phyloP scores from a whole-genome alignment of 2,797 vertebrate genomes.

The Remorina albescens region DNA sequence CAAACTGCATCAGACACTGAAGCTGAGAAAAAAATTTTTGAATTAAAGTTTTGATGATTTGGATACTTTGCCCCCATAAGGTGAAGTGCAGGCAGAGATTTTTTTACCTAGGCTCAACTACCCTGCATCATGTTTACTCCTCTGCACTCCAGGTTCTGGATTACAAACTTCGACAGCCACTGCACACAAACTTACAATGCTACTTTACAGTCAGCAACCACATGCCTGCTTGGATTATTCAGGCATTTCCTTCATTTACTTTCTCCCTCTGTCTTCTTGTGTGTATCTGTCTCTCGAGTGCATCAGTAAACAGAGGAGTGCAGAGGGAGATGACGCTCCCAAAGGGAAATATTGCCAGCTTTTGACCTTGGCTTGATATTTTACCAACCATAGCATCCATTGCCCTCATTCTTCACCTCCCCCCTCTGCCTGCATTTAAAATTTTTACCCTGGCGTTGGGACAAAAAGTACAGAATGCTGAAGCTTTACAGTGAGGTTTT shows the following conservation, averaged over 20 bases:
- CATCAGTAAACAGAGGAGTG: conserved; percentile 15
- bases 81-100: conserved; percentile 9
- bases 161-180: neutral
- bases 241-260: neutral
- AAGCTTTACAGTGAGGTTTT: conserved; percentile 42
- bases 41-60: conserved; percentile 4
- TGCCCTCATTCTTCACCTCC: conserved; percentile 34
- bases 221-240: neutral
- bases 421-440: conserved; percentile 50
- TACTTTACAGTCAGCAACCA: neutral
- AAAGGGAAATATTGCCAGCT: conserved; percentile 40
- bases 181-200: conserved; percentile 1
- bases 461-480: conserved; percentile 43
- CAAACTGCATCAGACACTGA: neutral
- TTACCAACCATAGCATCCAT: conserved; percentile 71
- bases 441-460: conserved; percentile 54
- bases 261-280: conserved; percentile 5
- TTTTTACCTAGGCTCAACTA: conserved; percentile 15
- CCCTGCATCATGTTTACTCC: conserved; percentile 16
- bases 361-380: conserved; percentile 60
- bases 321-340: conserved; percentile 2
- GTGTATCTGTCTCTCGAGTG: neutral
- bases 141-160: conserved; percentile 16
- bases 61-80: conserved; percentile 12
- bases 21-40: neutral